Conservation (phyloP, 2,797 vertebrate genomes). For the Babyrousa celebensis region DNA sequence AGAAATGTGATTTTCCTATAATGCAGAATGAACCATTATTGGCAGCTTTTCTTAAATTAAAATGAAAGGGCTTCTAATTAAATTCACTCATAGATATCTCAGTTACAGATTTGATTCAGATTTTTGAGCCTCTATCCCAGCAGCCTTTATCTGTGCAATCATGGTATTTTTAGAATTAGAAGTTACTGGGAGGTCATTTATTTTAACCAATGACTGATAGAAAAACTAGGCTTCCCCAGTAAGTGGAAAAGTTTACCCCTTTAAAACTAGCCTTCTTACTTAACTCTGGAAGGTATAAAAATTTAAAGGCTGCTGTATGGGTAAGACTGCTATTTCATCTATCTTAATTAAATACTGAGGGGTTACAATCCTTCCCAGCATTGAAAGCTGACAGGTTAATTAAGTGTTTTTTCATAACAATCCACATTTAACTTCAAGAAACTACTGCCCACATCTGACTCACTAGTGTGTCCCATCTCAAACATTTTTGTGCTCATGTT, state of each 20-base stretch:
- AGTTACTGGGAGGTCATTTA: not conserved
- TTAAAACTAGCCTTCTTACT: constrained; percentile 2
- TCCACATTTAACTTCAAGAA: constrained; percentile 42
- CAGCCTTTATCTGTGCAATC: not conserved
- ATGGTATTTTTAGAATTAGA: not conserved
- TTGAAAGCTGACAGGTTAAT: constrained; percentile 22
- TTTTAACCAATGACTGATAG: constrained; percentile 1
- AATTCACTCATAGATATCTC: constrained; percentile 15
- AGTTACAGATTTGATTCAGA: constrained; percentile 12
- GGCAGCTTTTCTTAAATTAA: not conserved
- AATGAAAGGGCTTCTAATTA: not conserved
- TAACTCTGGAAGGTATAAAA: constrained; percentile 11
- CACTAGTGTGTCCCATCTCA: not conserved
- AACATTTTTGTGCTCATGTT: constrained; percentile 9
- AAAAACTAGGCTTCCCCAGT: not conserved
- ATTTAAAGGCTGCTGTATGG: not conserved
- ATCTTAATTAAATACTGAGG: not conserved
- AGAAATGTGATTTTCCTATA: constrained; percentile 21
- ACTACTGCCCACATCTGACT: not conserved
- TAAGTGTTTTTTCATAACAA: not conserved
- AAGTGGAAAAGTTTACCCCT: constrained; percentile 20
- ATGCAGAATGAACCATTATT: not conserved
- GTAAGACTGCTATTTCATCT: not conserved
- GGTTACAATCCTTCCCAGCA: not conserved
- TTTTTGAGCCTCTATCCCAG: not conserved